Base-by-base conservation (phyloP, 2,888 invertebrate species). In the Drosophila cognata region DNA sequence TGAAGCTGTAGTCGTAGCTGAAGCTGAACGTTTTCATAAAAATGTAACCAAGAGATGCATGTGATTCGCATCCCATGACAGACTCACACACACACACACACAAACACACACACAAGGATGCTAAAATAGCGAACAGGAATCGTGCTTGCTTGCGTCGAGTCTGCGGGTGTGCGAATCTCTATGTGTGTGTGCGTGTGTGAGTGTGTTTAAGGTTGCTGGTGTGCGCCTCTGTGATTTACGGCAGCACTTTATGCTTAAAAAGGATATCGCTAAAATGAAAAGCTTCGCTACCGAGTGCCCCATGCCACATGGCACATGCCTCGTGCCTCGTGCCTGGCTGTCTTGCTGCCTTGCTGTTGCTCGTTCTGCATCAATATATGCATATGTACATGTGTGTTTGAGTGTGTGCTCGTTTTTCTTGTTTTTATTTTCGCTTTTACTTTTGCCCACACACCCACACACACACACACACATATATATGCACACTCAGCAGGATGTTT, bases 261-360 rank as follows among this genome's bases (percentile, higher is more conserved):
- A 91, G 91, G 91, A 91, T 90, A 90, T 88, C 89, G 91, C 91
- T 90, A 88, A 88, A 88, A 88, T 88, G 90, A 88, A 90, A 86
- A 88, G 91, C 91, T 83, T 72, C 82, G 79, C 78, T 71, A 72
- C 81, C 75, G 70, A 84, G 77, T 83, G 88, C 57, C 59, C 48
- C 59, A 57, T 66, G 60, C 50, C 63, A 11, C 38, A 36, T 28
- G 13, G 7, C 51, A 10, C 51, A 11, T 5, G n/a, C 31, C 51
- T n/a, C 18, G 29, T 36, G 46, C 25, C 25, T 51, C 57, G 58
- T 66, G 66, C 36, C 61, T 48, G 50, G 41, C 21, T 31, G 35
- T 38, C 46, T 46, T n/a, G 33, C 50, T 56, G 35, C 56, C 55
- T 33, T 16, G 31, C 43, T 38, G 31, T 38, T 38, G 57, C 25